Evolutionary conservation across 2,113 vertebrate species (phyloP).

Genomic region (Tretioscincus oriximinensis): DNA sequence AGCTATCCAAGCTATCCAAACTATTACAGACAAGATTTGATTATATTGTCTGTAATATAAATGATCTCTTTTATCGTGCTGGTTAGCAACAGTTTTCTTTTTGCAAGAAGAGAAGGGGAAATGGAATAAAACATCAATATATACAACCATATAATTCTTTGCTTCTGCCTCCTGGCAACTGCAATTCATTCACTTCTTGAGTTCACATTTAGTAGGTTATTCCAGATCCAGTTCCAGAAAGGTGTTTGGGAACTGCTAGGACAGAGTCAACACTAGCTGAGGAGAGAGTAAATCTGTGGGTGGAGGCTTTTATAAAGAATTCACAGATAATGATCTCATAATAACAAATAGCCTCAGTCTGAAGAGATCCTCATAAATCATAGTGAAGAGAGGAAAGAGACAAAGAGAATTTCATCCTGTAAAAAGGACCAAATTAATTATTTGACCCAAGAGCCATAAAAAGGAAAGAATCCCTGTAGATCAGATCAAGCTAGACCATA

Average conservation of each 20-base stretch:
- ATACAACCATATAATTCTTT: too few relatives aligned
- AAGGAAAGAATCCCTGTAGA: neutral
- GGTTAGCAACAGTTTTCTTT: constrained; percentile 6
- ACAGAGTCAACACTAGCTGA: neutral
- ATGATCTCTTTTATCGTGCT: neutral
- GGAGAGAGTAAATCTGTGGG: rapidly evolving
- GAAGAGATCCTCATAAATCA: neutral
- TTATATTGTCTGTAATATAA: neutral
- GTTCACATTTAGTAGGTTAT: neutral
- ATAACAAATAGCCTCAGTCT: neutral
- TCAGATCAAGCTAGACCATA: neutral
- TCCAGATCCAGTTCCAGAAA: rapidly evolving
- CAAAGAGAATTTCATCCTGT: neutral
- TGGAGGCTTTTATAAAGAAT: neutral
- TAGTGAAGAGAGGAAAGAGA: neutral
- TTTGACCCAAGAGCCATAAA: neutral
- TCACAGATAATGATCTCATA: neutral
- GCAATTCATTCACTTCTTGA: rapidly evolving
- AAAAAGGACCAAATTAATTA: neutral
- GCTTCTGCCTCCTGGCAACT: neutral
- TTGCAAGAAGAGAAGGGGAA: too few relatives aligned
- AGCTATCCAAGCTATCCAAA: too few relatives aligned
- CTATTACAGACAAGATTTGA: too few relatives aligned
- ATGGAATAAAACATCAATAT: too few relatives aligned
- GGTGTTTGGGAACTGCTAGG: rapidly evolving